Conservation (phyloP, 2,888 invertebrate species). For the Odontocolon sp. region DNA sequence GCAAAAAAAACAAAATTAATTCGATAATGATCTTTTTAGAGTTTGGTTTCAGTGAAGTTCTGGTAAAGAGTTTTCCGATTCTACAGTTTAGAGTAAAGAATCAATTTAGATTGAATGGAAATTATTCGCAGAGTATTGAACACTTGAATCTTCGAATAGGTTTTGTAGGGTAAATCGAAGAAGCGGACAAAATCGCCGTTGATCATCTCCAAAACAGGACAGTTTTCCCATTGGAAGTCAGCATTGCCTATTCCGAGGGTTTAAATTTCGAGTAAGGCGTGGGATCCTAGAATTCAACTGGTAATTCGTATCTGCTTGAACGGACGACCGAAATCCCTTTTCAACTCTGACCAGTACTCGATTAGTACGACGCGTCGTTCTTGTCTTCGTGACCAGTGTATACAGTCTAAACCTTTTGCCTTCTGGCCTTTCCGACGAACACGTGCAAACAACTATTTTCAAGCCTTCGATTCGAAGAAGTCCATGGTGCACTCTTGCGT, state of each 20-base stretch:
- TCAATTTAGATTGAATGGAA: too few species aligned
- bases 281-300: background rate
- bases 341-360: conserved; percentile 17
- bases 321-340: conserved; percentile 11
- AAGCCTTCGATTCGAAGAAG: conserved; percentile 44
- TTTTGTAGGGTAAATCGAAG: too few species aligned
- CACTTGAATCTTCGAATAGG: too few species aligned
- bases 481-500: conserved; percentile 17
- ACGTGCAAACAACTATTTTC: conserved; percentile 32
- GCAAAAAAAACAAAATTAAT: conserved; percentile 32
- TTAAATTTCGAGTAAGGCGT: too few species aligned
- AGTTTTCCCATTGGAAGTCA: background rate
- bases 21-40: background rate
- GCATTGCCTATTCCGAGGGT: background rate
- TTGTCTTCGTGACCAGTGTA: conserved; percentile 42
- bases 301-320: conserved; percentile 7
- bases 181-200: too few species aligned
- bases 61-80: too few species aligned
- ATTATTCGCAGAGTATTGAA: too few species aligned
- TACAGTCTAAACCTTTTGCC: conserved; percentile 16
- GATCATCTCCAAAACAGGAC: too few species aligned
- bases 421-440: conserved; percentile 18
- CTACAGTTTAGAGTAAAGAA: too few species aligned
- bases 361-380: background rate
- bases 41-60: too few species aligned